Conservation (phyloP, 2,797 vertebrate genomes). For the Acestrorhynchus altus region DNA sequence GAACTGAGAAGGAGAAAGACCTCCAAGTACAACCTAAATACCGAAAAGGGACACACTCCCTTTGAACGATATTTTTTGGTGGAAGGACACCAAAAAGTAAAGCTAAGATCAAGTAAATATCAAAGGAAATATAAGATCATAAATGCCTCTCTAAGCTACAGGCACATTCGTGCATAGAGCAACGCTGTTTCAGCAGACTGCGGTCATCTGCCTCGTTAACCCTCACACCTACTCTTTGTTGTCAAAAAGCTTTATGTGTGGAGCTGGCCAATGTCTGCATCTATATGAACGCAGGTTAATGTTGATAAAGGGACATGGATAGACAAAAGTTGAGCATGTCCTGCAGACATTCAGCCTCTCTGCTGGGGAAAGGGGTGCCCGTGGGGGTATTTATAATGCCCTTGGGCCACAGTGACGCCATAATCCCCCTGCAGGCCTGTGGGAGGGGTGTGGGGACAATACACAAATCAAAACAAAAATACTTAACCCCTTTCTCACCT, state of each 20-base stretch:
- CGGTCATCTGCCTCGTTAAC: slow-evolving; percentile 58
- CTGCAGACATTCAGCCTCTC: slow-evolving; percentile 80
- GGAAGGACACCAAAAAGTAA: slow-evolving; percentile 32
- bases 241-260: slow-evolving; percentile 76
- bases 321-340: slow-evolving; percentile 79
- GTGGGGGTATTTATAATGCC: slow-evolving; percentile 81
- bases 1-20: slow-evolving; percentile 54
- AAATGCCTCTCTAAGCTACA: slow-evolving; percentile 66
- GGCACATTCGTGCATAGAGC: slow-evolving; percentile 55
- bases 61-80: slow-evolving; percentile 31
- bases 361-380: slow-evolving; percentile 75
- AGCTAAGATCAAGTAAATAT: slow-evolving; percentile 45
- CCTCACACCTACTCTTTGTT: slow-evolving; percentile 58
- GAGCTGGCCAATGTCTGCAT: slow-evolving; percentile 73
- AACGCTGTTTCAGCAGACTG: slow-evolving; percentile 44
- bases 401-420: slow-evolving; percentile 60
- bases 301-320: slow-evolving; percentile 73
- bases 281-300: slow-evolving; percentile 65
- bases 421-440: slow-evolving; percentile 60
- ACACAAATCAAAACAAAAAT: slow-evolving; percentile 73
- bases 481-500: slow-evolving; percentile 73
- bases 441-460: slow-evolving; percentile 78
- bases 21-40: slow-evolving; percentile 32
- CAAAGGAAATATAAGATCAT: slow-evolving; percentile 54
- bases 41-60: not conserved